Evolutionary conservation across 2,113 vertebrate species (phyloP).

Genomic region (Eurypyga helias): DNA sequence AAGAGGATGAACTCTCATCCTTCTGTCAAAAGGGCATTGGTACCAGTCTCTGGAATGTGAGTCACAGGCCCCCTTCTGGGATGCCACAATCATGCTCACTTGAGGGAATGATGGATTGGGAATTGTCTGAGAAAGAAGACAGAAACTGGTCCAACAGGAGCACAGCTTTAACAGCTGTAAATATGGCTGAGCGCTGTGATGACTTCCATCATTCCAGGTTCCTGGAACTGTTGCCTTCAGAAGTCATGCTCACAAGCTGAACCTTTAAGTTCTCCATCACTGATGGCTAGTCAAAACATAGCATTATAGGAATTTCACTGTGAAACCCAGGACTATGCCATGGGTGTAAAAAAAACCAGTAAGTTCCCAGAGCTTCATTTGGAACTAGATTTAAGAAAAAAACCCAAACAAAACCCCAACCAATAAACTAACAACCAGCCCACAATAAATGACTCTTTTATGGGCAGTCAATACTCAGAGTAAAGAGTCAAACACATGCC

Average conservation of each 20-base stretch:
- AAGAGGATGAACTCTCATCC: background rate
- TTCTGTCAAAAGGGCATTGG: background rate
- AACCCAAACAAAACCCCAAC: background rate
- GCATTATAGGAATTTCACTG: background rate
- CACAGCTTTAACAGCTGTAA: background rate
- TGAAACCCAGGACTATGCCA: background rate
- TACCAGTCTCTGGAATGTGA: background rate
- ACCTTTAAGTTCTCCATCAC: background rate
- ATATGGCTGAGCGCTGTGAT: background rate
- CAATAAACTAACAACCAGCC: background rate
- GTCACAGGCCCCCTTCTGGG: background rate
- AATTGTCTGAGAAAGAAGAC: background rate
- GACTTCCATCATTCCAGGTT: background rate
- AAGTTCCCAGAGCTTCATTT: background rate
- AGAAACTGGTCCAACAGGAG: background rate
- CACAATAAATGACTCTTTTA: background rate
- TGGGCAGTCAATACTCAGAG: background rate
- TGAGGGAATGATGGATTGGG: background rate
- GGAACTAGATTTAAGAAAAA: background rate
- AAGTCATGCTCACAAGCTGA: background rate
- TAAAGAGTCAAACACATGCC: background rate
- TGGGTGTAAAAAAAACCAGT: background rate
- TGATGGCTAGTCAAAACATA: background rate
- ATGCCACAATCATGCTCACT: background rate
- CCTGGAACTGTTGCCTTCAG: background rate